phyloP scores from a whole-genome alignment of 2,888 invertebrate species.

The Heteropelma amictum region DNA sequence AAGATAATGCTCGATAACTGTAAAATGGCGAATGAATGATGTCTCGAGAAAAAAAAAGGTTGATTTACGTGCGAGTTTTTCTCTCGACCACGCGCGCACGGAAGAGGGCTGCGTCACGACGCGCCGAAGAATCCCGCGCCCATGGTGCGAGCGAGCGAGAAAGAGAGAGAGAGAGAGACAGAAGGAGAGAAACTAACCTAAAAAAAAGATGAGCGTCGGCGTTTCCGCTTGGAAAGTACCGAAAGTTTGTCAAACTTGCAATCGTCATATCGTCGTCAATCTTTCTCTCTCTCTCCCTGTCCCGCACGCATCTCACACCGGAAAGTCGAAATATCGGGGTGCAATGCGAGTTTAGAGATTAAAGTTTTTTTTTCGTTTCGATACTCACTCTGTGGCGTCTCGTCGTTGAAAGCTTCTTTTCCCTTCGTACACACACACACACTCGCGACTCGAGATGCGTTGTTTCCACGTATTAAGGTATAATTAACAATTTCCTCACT shows the following conservation, averaged over 20 bases:
- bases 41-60: not conserved
- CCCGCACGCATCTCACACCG: not conserved
- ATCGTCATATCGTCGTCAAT: not conserved
- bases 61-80: not conserved
- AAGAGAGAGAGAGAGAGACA: constrained; percentile 50
- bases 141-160: constrained; percentile 20
- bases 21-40: not conserved
- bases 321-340: not conserved
- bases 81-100: constrained; percentile 37
- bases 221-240: not conserved
- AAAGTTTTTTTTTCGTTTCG: not conserved
- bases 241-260: not conserved
- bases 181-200: constrained; percentile 65
- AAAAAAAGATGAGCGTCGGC: constrained; percentile 56
- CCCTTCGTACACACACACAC: not conserved
- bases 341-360: not conserved
- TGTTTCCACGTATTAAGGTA: not conserved
- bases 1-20: not conserved
- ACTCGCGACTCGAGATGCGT: not conserved
- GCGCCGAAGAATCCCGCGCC: constrained; percentile 19
- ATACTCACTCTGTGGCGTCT: constrained; percentile 6
- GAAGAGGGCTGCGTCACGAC: constrained; percentile 46
- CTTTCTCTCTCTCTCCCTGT: not conserved
- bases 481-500: not conserved
- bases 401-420: not conserved